Evolutionary conservation across 2,113 vertebrate species (phyloP).

Genomic region (Saguinus imperator): DNA sequence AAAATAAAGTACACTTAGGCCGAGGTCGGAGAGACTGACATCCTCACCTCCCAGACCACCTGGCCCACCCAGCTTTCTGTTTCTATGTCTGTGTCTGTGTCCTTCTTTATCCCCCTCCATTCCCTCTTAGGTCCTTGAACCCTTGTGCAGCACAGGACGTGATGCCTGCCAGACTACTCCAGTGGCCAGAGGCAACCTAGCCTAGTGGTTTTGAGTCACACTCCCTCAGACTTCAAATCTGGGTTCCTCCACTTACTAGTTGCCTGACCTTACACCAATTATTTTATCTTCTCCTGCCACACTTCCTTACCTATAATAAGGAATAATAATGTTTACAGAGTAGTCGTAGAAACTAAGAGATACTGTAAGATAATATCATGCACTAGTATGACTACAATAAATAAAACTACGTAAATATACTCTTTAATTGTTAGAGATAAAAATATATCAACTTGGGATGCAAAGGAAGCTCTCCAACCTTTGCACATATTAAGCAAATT

Average conservation of each 20-base stretch:
- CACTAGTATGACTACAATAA: not conserved
- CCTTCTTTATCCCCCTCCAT: too few species aligned
- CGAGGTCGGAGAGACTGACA: too few species aligned
- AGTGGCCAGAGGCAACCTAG: not conserved
- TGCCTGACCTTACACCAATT: not conserved
- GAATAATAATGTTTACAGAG: not conserved
- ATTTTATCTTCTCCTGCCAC: not conserved
- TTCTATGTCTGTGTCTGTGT: too few species aligned
- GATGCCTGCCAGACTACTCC: too few species aligned
- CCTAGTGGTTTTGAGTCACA: not conserved
- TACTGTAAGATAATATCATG: not conserved
- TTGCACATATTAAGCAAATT: not conserved
- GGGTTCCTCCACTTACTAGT: not conserved
- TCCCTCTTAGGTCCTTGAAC: too few species aligned
- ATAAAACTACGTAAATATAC: not conserved
- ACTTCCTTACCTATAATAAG: not conserved
- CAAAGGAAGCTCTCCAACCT: not conserved
- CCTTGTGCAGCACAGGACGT: too few species aligned
- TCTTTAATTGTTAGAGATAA: slow-evolving; percentile 26
- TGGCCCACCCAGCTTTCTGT: too few species aligned
- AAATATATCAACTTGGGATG: not conserved
- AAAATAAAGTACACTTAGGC: too few species aligned
- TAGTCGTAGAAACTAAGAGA: not conserved
- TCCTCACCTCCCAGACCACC: too few species aligned
- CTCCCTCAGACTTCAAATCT: not conserved